phyloP scores from a whole-genome alignment of 2,113 vertebrate species.

The Hydrochoerus hydrochaeris region DNA sequence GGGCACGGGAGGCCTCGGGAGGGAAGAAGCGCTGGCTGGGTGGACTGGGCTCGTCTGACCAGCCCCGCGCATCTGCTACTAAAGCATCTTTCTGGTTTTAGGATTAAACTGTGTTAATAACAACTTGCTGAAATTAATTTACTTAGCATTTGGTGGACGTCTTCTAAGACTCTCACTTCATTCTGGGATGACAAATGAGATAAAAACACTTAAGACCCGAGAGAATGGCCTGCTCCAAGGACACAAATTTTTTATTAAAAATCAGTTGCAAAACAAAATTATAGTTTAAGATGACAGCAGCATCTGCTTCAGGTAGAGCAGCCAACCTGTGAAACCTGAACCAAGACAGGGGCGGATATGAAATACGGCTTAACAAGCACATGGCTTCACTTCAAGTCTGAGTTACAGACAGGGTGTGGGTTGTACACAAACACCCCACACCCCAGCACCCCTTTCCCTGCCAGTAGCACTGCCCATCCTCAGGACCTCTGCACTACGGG shows the following conservation, averaged over 20 bases:
- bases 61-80: background rate
- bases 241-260: background rate
- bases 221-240: background rate
- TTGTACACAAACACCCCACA: fast-evolving
- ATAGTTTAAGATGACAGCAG: background rate
- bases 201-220: background rate
- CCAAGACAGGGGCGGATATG: background rate
- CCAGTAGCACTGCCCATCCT: background rate
- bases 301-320: background rate
- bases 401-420: fast-evolving
- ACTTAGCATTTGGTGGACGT: background rate
- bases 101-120: background rate
- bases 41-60: too few relatives aligned
- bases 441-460: background rate
- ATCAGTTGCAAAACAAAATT: background rate
- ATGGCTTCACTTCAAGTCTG: background rate
- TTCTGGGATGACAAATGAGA: background rate
- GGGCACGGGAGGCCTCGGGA: background rate
- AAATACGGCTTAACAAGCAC: background rate
- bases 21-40: background rate
- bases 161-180: background rate
- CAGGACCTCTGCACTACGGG: background rate
- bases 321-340: background rate
- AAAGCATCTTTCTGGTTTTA: background rate
- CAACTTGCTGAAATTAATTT: background rate